Percentiles rank a stretch among this genome's conserved stretches.
Evolutionary conservation across 2,888 invertebrate genomes (phyloP).

Genomic region (Notodromas monacha): DNA sequence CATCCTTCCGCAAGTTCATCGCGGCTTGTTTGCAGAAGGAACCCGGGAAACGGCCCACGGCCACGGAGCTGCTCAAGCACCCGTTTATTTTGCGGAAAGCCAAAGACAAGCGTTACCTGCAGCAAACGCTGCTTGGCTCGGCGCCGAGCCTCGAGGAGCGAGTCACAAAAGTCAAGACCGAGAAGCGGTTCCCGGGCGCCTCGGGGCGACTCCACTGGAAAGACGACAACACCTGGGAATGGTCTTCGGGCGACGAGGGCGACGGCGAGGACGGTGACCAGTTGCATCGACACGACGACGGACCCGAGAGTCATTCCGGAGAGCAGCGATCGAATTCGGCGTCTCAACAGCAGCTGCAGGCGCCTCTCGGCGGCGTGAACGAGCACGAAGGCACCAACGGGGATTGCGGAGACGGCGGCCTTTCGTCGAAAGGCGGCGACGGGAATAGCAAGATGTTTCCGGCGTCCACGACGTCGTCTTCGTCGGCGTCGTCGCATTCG

Average conservation of each 20-base stretch:
- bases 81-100: constrained; percentile 95
- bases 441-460: no score
- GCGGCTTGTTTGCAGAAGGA: constrained; percentile 85
- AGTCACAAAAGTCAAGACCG: constrained; percentile 47
- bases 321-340: no score
- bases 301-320: no score
- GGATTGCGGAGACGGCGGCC: no score
- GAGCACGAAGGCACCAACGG: no score
- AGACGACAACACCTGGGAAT: constrained; percentile 89
- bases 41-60: constrained; percentile 64
- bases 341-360: no score
- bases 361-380: no score
- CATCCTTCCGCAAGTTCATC: constrained; percentile 86
- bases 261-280: no score
- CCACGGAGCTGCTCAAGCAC: constrained; percentile 75
- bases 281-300: no score
- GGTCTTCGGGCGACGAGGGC: constrained; percentile 79
- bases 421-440: no score
- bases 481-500: no score
- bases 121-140: constrained; percentile 45
- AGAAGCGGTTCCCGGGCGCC: constrained; percentile 50
- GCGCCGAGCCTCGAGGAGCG: constrained; percentile 64
- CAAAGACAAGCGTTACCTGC: constrained; percentile 60
- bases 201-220: constrained; percentile 59
- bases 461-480: no score